Evolutionary conservation across 2,888 invertebrate genomes (phyloP).

Genomic region (Apamea anceps): DNA sequence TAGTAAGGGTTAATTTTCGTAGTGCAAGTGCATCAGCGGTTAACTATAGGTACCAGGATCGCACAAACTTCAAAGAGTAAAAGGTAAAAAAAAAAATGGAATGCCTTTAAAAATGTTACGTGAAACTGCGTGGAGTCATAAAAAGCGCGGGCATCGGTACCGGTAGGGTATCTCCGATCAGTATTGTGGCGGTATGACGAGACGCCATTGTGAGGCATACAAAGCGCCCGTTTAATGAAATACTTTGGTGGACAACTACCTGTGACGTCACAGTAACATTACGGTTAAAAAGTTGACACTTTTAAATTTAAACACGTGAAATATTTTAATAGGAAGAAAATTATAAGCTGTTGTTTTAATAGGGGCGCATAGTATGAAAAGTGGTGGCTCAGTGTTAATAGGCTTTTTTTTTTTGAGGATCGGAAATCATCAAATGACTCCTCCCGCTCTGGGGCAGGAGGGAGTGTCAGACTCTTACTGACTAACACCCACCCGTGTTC

Average conservation of each 20-base stretch:
- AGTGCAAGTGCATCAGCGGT: not conserved
- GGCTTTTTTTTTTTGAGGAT: no score
- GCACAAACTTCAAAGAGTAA: conserved; percentile 17
- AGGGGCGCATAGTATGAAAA: not conserved
- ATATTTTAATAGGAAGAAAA: conserved; percentile 1
- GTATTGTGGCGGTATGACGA: conserved; percentile 52
- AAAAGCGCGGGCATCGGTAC: conserved; percentile 38
- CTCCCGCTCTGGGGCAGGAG: no score
- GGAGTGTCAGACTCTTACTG: no score
- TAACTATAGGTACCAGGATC: conserved; percentile 18
- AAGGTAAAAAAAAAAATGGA: conserved; percentile 7
- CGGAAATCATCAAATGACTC: no score
- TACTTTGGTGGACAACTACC: conserved; percentile 54
- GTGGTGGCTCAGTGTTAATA: not conserved
- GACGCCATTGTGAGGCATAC: conserved; percentile 54
- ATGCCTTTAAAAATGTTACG: conserved; percentile 24
- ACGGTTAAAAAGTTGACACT: conserved; percentile 18
- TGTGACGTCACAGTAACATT: conserved; percentile 27
- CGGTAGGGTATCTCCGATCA: conserved; percentile 53
- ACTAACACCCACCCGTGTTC: no score
- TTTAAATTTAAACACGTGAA: conserved; percentile 5
- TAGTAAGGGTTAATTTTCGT: not conserved
- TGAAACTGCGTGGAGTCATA: conserved; percentile 26
- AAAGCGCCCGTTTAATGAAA: conserved; percentile 63
- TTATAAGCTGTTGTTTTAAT: not conserved